Conservation (phyloP, 23 tunicate genomes). For the Oikopleura vanhoeffeni region DNA sequence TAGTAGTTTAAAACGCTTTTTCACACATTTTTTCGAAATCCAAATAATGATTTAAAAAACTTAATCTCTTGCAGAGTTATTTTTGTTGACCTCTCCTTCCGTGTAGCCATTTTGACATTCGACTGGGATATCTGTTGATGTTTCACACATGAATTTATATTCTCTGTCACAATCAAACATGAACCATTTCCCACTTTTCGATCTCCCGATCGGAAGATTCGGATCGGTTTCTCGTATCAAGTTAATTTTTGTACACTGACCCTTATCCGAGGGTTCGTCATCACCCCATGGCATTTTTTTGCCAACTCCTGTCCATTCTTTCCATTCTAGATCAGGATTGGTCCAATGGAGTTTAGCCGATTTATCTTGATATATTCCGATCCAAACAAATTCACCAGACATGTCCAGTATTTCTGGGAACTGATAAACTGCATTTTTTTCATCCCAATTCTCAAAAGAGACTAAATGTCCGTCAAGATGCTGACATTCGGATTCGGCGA, state of each 20-base stretch:
- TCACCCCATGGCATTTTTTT: neutral
- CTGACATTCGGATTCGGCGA: slow-evolving; percentile 10
- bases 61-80: too few species aligned
- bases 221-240: neutral
- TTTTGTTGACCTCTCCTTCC: too few species aligned
- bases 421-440: neutral
- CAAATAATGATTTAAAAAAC: too few species aligned
- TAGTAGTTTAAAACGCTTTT: too few species aligned
- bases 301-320: neutral
- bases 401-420: neutral
- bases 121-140: neutral
- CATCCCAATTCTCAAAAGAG: neutral
- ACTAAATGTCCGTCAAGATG: neutral
- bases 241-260: too few species aligned
- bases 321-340: neutral
- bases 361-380: neutral
- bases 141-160: neutral
- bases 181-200: neutral
- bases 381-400: neutral
- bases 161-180: neutral
- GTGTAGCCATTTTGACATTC: neutral
- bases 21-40: too few species aligned
- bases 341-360: neutral
- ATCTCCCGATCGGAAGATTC: neutral
- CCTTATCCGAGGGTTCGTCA: neutral